Evolutionary conservation across 2,888 invertebrate species (phyloP).

Genomic region (Nomada ruficornis): DNA sequence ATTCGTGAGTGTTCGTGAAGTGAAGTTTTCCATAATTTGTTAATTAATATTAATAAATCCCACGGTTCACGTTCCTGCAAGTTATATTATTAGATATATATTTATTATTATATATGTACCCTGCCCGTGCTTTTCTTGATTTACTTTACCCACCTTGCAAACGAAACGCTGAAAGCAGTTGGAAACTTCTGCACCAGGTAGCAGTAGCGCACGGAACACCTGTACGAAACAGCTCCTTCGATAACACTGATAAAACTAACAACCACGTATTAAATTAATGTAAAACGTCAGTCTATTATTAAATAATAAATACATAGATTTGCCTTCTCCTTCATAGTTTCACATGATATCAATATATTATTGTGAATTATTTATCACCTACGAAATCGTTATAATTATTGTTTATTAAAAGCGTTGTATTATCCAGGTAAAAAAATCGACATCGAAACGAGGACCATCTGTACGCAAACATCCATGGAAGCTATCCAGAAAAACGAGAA

Average conservation of each 20-base stretch:
- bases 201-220: slow-evolving; percentile 49
- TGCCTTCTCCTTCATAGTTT: not conserved
- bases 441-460: slow-evolving; percentile 10
- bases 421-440: not conserved
- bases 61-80: too few relatives aligned
- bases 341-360: not conserved
- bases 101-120: too few relatives aligned
- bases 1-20: too few relatives aligned
- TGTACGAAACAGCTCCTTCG: slow-evolving; percentile 33
- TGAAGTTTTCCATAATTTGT: too few relatives aligned
- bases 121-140: not conserved
- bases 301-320: not conserved
- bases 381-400: not conserved
- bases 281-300: not conserved
- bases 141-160: not conserved
- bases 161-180: too few relatives aligned
- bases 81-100: too few relatives aligned
- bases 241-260: slow-evolving; percentile 38
- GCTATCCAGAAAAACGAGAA: not conserved
- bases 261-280: not conserved
- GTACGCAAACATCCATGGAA: slow-evolving; percentile 35
- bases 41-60: too few relatives aligned
- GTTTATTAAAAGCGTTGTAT: not conserved
- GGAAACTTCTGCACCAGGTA: slow-evolving; percentile 28
- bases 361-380: not conserved